Evolutionary conservation across 2,888 invertebrate genomes (phyloP).

Genomic region (Lutraria lutraria): DNA sequence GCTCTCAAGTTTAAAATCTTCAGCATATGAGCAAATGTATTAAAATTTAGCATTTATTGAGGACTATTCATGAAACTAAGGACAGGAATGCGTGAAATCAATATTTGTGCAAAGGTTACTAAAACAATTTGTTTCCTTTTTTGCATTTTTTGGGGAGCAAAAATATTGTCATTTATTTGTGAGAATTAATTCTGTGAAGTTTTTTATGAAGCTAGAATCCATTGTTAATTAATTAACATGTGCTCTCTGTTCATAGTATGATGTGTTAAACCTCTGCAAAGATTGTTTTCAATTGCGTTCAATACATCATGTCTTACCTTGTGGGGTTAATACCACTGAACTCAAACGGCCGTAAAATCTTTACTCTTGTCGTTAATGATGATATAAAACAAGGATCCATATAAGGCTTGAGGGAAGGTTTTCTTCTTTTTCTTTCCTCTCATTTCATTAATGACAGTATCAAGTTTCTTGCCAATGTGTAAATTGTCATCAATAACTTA

Average conservation of each 20-base stretch:
- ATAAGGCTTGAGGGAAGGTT: background rate
- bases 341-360: slow-evolving; percentile 14
- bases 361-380: slow-evolving; percentile 12
- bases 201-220: background rate
- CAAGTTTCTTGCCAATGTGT: slow-evolving; percentile 3
- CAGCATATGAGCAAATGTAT: too few relatives aligned
- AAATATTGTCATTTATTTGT: background rate
- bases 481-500: slow-evolving; percentile 8
- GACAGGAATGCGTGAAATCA: too few relatives aligned
- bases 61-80: too few relatives aligned
- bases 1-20: too few relatives aligned
- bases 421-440: background rate
- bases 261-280: background rate
- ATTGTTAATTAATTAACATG: slow-evolving; percentile 8
- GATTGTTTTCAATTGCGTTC: background rate
- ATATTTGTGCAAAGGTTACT: too few relatives aligned
- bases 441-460: slow-evolving; percentile 22
- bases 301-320: slow-evolving; percentile 18
- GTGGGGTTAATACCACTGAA: slow-evolving; percentile 9
- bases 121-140: too few relatives aligned
- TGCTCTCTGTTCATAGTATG: background rate
- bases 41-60: too few relatives aligned
- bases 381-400: slow-evolving; percentile 3
- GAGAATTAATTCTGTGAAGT: background rate
- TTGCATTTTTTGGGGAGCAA: background rate